Conservation (phyloP, 2,888 invertebrate species). For the Cephus nigrinus region DNA sequence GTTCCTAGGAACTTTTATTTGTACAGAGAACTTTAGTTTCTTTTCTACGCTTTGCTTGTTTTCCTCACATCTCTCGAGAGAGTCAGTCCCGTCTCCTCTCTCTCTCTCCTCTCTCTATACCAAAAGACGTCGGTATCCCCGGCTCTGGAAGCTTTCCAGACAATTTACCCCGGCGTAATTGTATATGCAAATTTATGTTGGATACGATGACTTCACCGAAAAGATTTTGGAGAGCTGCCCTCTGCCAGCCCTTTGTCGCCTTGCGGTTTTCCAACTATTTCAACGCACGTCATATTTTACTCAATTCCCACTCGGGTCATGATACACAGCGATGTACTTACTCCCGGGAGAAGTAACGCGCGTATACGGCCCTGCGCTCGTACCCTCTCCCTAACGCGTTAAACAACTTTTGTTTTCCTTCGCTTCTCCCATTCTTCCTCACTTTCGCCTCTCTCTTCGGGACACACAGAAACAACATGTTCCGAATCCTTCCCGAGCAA, state of each 20-base stretch:
- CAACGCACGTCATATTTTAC: neutral
- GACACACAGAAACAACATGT: neutral
- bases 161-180: conserved; percentile 29
- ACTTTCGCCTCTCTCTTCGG: neutral
- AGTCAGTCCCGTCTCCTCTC: neutral
- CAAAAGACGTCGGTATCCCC: neutral
- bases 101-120: conserved; percentile 10
- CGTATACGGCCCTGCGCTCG: neutral
- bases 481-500: neutral
- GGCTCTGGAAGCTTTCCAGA: conserved; percentile 34
- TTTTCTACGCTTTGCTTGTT: neutral
- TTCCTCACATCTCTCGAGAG: neutral
- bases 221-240: conserved; percentile 25
- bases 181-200: conserved; percentile 35
- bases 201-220: conserved; percentile 28
- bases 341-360: neutral
- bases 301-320: neutral
- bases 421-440: neutral
- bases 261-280: neutral
- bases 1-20: neutral
- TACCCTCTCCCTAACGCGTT: neutral
- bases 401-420: neutral
- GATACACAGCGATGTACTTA: neutral
- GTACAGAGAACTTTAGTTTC: neutral
- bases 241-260: neutral